Conservation (phyloP, 2,113 vertebrate genomes). For the Panurus biarmicus region DNA sequence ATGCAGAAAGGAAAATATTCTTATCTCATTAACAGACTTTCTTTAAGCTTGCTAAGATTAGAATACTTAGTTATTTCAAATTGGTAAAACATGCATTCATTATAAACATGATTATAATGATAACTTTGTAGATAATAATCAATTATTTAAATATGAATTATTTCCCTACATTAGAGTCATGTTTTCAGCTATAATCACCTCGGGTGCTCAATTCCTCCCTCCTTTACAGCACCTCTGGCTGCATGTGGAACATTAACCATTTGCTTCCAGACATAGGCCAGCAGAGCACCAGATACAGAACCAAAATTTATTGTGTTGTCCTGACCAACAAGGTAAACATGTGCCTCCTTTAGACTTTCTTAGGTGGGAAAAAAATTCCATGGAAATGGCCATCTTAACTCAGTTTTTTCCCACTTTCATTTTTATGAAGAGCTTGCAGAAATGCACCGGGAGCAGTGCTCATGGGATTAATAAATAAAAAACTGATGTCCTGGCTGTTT, state of each 20-base stretch:
- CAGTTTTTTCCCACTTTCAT: neutral
- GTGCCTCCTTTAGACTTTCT: neutral
- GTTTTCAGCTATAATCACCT: constrained; percentile 65
- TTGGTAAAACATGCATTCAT: constrained; percentile 67
- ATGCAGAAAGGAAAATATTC: constrained; percentile 62
- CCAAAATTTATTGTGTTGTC: neutral
- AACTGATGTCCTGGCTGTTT: neutral
- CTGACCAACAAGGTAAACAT: neutral
- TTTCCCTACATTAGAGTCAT: constrained; percentile 62
- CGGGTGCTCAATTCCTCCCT: constrained; percentile 26
- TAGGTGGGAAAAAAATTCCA: neutral
- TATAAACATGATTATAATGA: constrained; percentile 67
- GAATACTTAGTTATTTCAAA: constrained; percentile 66
- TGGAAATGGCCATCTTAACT: neutral
- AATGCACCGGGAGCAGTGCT: neutral
- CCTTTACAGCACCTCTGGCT: constrained; percentile 33
- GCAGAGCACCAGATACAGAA: neutral
- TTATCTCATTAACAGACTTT: constrained; percentile 64
- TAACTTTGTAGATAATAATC: constrained; percentile 69
- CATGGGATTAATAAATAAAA: constrained; percentile 3
- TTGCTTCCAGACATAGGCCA: neutral
- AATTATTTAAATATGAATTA: constrained; percentile 69
- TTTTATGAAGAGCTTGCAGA: neutral
- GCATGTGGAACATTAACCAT: constrained; percentile 34
- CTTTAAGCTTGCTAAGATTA: constrained; percentile 64